Evolutionary conservation across 2,888 invertebrate species (phyloP), one percentile per base, ranked within the genome.

Genomic region (Trachelus stipa): DNA sequence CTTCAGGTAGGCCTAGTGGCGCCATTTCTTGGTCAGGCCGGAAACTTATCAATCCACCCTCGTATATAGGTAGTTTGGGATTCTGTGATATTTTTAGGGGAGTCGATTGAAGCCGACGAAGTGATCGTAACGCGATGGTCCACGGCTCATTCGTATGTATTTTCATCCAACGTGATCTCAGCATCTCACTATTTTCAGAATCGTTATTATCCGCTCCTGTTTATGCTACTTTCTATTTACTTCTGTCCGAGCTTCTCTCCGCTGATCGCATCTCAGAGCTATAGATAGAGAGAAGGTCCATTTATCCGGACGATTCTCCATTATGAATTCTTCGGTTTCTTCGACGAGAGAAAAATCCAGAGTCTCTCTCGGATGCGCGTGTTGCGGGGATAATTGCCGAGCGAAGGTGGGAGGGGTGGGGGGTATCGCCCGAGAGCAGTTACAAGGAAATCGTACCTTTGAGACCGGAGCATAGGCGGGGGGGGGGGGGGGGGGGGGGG

Each of bases 171-270:
- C 77, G 74, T 79, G 76, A 81, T 81, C 81, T 80, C 83, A 79
- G 34, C 73, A 69, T 34, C 73, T 37, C 79, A 82, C 83, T 82
- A 84, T 83, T 84, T 84, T 80, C 78, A 79, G 83, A 81, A 80
- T 81, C 78, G 80, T 83, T 84, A 83, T 84, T 81, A 80, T 81
- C 4, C 79, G 77, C 76, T 78, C 79, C 69, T 79, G 82, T 80
- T 82, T 80, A 81, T 80, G 80, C 74, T 74, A 75, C 79, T 77
- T 69, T 69, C 69, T 69, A 69, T 69, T 69, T 33, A 69, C 30
- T 69, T 33, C 69, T 12, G 69, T 69, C 1, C 40, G 40, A 40
- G 40, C 40, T 40, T 40, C 40, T 40, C 40, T 40, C 40, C 40
- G 40, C 15, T 0, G 40, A 40, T 15, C 40, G 40, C 15, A 40